Evolutionary conservation across 2,797 vertebrate species (phyloP).

Genomic region (Centroberyx gerrardi): DNA sequence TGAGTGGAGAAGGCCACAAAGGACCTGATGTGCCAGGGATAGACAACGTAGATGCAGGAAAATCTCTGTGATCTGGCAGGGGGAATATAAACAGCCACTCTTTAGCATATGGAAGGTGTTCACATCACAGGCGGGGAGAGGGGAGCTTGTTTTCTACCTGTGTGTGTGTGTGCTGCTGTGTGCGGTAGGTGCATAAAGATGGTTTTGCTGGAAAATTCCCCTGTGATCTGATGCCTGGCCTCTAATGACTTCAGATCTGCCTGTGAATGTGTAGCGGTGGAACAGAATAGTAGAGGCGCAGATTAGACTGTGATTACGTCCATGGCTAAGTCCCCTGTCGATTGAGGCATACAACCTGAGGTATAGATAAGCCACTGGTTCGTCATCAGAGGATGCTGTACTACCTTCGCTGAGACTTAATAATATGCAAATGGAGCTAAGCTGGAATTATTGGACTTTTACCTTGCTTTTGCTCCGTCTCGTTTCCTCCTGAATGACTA

Average conservation of each 20-base stretch:
- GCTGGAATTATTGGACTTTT: constrained; percentile 22
- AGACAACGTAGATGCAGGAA: constrained; percentile 41
- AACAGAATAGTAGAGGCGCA: neutral
- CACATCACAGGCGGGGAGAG: constrained; percentile 27
- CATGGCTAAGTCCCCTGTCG: neutral
- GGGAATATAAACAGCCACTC: constrained; percentile 47
- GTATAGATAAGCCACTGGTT: constrained; percentile 26
- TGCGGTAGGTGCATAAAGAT: constrained; percentile 26
- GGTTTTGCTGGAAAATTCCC: constrained; percentile 16
- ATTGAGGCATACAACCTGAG: neutral
- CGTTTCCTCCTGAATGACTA: constrained; percentile 16
- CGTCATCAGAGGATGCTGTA: constrained; percentile 29
- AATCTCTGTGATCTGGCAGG: constrained; percentile 50
- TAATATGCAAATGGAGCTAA: constrained; percentile 23
- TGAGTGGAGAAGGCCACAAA: constrained; percentile 53
- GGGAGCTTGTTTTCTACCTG: constrained; percentile 41
- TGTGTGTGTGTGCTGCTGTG: constrained; percentile 8
- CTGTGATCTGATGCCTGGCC: neutral
- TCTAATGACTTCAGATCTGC: constrained; percentile 30
- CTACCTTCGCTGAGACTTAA: constrained; percentile 1
- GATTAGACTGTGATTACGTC: constrained; percentile 18
- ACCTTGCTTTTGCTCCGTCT: constrained; percentile 3
- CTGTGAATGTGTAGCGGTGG: neutral
- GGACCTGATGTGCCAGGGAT: constrained; percentile 34
- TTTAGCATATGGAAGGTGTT: constrained; percentile 48